Conservation (phyloP, 2,888 invertebrate species). For the Lithophane leautieri region DNA sequence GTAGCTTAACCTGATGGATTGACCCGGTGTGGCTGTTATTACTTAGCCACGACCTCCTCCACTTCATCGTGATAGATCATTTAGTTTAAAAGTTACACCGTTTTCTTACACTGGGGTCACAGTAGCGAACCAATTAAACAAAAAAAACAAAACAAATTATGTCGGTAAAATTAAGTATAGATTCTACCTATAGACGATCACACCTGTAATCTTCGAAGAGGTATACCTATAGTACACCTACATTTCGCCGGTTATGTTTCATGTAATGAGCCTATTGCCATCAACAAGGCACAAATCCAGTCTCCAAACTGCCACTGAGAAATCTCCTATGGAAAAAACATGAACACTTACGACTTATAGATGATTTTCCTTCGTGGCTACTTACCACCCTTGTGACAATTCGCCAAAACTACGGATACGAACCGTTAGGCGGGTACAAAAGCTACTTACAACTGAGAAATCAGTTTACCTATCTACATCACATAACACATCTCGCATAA, state of each 20-base stretch:
- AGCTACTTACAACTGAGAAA: background rate
- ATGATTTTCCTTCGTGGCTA: background rate
- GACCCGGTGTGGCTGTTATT: no score
- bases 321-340: background rate
- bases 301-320: background rate
- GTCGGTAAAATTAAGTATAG: no score
- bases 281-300: background rate
- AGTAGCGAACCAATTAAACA: no score
- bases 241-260: background rate
- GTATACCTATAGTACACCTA: background rate
- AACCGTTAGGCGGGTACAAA: background rate
- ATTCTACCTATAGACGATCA: no score
- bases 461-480: background rate
- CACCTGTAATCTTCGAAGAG: no score
- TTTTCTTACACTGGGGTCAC: no score
- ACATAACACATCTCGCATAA: background rate
- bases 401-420: background rate
- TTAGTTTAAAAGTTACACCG: no score
- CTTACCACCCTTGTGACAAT: background rate
- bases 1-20: no score
- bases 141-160: no score
- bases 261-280: background rate
- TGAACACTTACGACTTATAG: background rate
- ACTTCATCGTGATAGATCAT: no score
- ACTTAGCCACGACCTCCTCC: no score